phyloP scores from a whole-genome alignment of 2,888 invertebrate species.

The Linyphia triangularis region DNA sequence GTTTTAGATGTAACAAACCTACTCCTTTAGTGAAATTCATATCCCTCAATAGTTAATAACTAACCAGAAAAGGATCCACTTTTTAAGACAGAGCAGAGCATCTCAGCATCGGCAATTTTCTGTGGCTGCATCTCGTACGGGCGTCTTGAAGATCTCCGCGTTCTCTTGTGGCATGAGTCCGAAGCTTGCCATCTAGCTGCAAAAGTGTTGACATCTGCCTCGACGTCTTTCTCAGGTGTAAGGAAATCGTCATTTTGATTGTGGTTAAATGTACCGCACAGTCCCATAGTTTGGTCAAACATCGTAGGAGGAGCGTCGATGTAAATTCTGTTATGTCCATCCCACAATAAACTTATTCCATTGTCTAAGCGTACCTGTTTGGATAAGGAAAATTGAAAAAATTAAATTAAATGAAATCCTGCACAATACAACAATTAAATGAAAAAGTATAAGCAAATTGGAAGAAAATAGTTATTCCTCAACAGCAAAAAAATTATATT shows the following conservation, averaged over 20 bases:
- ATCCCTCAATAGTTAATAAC: no score
- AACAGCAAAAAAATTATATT: background rate
- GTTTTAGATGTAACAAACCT: no score
- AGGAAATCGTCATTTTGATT: slow-evolving; percentile 94
- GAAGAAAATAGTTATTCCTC: no score
- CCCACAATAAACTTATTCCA: slow-evolving; percentile 92
- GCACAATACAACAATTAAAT: background rate
- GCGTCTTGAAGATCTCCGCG: slow-evolving; percentile 50
- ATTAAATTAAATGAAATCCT: background rate
- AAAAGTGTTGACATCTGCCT: slow-evolving; percentile 88
- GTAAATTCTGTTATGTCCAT: slow-evolving; percentile 90
- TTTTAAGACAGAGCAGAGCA: slow-evolving; percentile 86
- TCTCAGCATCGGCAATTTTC: slow-evolving; percentile 83
- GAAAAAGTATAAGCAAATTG: background rate
- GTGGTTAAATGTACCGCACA: slow-evolving; percentile 93
- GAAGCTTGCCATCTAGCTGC: slow-evolving; percentile 94
- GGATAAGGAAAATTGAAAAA: background rate
- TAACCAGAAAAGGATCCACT: slow-evolving; percentile 82
- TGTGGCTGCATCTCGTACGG: slow-evolving; percentile 78
- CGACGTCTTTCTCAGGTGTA: slow-evolving; percentile 91
- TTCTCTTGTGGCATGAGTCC: slow-evolving; percentile 84
- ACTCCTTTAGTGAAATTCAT: no score
- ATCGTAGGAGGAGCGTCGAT: slow-evolving; percentile 88
- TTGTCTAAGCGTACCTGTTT: slow-evolving; percentile 86
- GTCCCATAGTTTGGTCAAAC: slow-evolving; percentile 84